These are phyloP conservation scores for Lacanobia oleracea DNA, from an alignment of 2,888 invertebrate species.

Conservation along the genomic window DNA sequence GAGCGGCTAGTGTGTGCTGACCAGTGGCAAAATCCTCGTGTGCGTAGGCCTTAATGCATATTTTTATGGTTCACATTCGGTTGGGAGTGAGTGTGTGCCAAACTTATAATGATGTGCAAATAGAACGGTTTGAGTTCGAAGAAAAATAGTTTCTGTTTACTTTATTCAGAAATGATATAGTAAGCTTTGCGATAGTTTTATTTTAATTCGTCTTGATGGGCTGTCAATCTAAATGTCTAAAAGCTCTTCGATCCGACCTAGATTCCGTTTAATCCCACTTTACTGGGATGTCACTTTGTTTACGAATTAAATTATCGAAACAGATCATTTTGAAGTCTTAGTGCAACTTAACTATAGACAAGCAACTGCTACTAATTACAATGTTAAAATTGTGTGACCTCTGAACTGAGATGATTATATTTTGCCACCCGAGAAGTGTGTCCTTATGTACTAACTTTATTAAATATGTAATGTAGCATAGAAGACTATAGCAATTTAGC, in stretches of 20 bases:
- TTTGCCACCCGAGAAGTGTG: too few species aligned
- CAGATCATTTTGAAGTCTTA: neutral
- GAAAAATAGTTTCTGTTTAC: conserved; percentile 30
- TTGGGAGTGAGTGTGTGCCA: conserved; percentile 30
- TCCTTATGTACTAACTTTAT: too few species aligned
- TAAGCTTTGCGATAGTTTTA: neutral
- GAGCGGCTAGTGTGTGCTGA: too few species aligned
- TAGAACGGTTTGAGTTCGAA: conserved; percentile 23
- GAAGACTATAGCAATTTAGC: too few species aligned
- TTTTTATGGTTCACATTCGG: conserved; percentile 52
- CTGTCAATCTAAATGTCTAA: neutral
- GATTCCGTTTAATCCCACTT: neutral
- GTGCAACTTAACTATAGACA: neutral
- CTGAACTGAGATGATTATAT: neutral
- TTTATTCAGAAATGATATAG: conserved; percentile 15
- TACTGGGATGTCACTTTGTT: neutral
- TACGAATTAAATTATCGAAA: neutral
- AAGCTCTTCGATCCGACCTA: neutral
- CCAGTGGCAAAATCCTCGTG: too few species aligned
- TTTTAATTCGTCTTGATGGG: conserved; percentile 5
- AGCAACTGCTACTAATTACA: conserved; percentile 1
- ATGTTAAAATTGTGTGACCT: neutral
- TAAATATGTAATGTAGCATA: too few species aligned
- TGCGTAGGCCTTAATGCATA: conserved; percentile 29
- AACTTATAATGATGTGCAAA: conserved; percentile 34